Evolutionary conservation across 2,888 invertebrate species (phyloP).

Genomic region (Lochmaea crataegi): DNA sequence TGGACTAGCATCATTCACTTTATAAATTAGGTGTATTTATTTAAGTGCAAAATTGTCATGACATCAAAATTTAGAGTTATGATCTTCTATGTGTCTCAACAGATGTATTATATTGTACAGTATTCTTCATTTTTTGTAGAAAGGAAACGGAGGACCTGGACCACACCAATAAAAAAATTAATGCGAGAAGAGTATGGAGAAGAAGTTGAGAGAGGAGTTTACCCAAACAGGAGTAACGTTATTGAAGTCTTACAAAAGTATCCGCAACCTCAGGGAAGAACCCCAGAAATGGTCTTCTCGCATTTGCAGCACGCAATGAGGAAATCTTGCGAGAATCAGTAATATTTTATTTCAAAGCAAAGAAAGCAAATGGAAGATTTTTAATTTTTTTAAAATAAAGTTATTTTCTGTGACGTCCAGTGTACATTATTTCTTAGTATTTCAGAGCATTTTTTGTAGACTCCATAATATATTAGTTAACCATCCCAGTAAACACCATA

Average conservation of each 20-base stretch:
- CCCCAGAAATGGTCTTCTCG: neutral
- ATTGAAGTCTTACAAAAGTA: neutral
- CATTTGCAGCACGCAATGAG: neutral
- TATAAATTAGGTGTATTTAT: too few relatives aligned
- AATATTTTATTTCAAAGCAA: too few relatives aligned
- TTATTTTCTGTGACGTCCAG: too few relatives aligned
- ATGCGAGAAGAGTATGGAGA: slow-evolving; percentile 12
- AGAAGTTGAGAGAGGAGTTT: slow-evolving; percentile 12
- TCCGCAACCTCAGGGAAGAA: neutral
- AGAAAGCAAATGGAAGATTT: too few relatives aligned
- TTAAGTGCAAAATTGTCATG: too few relatives aligned
- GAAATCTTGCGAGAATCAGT: neutral
- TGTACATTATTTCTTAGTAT: too few relatives aligned
- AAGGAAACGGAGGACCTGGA: neutral
- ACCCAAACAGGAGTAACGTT: neutral
- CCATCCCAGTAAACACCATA: too few relatives aligned
- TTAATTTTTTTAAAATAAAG: too few relatives aligned
- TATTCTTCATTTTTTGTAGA: neutral
- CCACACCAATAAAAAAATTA: neutral
- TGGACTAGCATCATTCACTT: too few relatives aligned
- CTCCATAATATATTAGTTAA: too few relatives aligned
- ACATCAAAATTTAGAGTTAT: neutral
- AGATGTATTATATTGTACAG: neutral
- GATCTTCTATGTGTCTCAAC: too few relatives aligned
- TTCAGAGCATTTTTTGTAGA: too few relatives aligned